Conservation (phyloP, 1,140 invertebrate species). For the Sitophilus oryzae region DNA sequence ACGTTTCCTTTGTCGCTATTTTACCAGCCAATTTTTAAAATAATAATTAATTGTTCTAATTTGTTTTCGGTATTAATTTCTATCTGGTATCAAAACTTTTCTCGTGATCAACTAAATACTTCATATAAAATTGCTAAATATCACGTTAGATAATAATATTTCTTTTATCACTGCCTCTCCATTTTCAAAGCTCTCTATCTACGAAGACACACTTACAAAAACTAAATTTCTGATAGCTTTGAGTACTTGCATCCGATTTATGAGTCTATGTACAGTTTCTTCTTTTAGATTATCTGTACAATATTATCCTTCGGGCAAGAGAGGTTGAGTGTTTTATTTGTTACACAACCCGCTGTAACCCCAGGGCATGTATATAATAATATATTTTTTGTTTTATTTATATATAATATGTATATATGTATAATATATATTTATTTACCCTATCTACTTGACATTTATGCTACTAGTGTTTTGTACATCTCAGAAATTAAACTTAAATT, state of each 20-base stretch:
- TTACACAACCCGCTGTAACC: conserved; percentile 1
- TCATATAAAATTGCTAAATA: conserved; percentile 24
- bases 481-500: conserved; percentile 24
- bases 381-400: conserved; percentile 7
- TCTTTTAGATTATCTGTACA: conserved; percentile 17
- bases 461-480: conserved; percentile 26
- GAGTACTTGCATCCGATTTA: conserved; percentile 17
- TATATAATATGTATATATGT: conserved; percentile 14
- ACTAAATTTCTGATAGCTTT: conserved; percentile 12
- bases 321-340: not conserved
- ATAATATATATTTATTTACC: conserved; percentile 26
- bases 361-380: conserved; percentile 15
- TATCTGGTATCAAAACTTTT: conserved; percentile 25
- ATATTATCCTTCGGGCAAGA: conserved; percentile 9
- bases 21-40: conserved; percentile 9
- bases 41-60: conserved; percentile 23
- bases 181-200: conserved; percentile 16
- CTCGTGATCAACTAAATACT: conserved; percentile 16
- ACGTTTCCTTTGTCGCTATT: conserved; percentile 16
- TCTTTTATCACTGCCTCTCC: conserved; percentile 23
- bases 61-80: conserved; percentile 25
- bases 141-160: conserved; percentile 16
- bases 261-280: conserved; percentile 23
- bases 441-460: conserved; percentile 26
- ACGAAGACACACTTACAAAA: conserved; percentile 16